Evolutionary conservation across 64 coral and sea anemone species (phyloP).

Genomic region (Exaiptasia diaphana): DNA sequence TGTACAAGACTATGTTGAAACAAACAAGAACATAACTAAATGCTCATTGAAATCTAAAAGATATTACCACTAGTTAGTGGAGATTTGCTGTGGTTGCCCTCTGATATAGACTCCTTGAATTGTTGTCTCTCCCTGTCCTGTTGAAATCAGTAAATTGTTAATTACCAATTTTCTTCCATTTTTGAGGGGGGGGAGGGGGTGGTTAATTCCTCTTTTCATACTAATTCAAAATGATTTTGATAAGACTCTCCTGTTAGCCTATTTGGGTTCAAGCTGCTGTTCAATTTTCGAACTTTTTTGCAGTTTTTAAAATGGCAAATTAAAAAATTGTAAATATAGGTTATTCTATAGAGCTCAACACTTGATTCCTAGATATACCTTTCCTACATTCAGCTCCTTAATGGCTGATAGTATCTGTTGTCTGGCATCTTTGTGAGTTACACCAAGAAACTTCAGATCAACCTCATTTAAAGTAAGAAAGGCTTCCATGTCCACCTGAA

Average conservation of each 20-base stretch:
- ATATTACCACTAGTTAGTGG: conserved; percentile 66
- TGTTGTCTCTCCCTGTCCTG: conserved; percentile 85
- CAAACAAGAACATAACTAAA: no score
- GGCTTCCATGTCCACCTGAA: conserved; percentile 89
- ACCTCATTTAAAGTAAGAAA: conserved; percentile 62
- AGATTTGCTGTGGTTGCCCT: conserved; percentile 48
- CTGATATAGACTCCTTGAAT: conserved; percentile 53
- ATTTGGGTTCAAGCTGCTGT: no score
- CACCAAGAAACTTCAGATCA: conserved; percentile 76
- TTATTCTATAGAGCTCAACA: not conserved
- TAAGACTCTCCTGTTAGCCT: no score
- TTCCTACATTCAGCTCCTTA: conserved; percentile 66
- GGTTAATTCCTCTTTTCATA: no score
- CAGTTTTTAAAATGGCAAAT: no score
- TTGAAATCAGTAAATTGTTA: not conserved
- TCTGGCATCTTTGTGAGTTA: conserved; percentile 49
- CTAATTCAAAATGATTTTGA: no score
- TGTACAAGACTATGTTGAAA: no score
- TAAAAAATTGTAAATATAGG: no score
- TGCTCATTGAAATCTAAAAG: no score
- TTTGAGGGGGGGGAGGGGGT: no score
- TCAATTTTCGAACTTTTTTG: no score
- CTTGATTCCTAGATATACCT: conserved; percentile 31
- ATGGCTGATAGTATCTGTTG: conserved; percentile 70
- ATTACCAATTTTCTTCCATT: not conserved